These are phyloP conservation scores for Stomorhina lunata DNA, from an alignment of 2,888 invertebrate genomes.

Conservation along the genomic window DNA sequence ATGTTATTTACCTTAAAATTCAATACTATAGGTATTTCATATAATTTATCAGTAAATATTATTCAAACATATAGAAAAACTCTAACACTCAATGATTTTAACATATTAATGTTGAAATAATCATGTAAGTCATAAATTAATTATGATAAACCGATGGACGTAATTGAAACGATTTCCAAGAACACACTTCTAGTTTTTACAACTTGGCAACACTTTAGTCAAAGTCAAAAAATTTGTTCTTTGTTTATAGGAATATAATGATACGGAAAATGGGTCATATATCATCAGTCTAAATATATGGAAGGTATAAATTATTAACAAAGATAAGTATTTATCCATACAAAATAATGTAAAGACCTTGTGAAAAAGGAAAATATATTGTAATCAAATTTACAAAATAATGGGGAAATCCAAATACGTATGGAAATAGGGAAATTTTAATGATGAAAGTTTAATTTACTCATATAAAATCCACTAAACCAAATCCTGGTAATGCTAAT, in stretches of 20 bases:
- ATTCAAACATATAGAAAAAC: too few relatives aligned
- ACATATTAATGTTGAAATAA: constrained; percentile 15
- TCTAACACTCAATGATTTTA: constrained; percentile 3
- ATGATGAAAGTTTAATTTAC: too few relatives aligned
- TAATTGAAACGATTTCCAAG: background rate
- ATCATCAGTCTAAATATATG: background rate
- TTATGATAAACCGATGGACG: background rate
- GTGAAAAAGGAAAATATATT: too few relatives aligned
- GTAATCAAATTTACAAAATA: too few relatives aligned
- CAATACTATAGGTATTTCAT: too few relatives aligned
- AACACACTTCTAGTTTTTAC: background rate
- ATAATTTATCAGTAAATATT: too few relatives aligned
- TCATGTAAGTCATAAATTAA: constrained; percentile 17
- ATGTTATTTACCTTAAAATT: too few relatives aligned
- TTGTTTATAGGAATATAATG: background rate
- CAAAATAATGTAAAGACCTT: background rate
- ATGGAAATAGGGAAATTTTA: too few relatives aligned
- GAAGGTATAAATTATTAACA: constrained; percentile 2
- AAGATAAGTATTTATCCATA: background rate
- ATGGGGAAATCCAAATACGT: too few relatives aligned
- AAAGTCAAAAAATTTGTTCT: too few relatives aligned
- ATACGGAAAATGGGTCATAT: constrained; percentile 8
- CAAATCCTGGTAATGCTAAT: too few relatives aligned
- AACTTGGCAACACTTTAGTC: constrained; percentile 48
- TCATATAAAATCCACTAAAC: too few relatives aligned